A percentile compares a stretch with the other conserved stretches of the same genome.
Evolutionary conservation across 2,888 invertebrate genomes (phyloP).

Genomic region (Agrypnus murinus): DNA sequence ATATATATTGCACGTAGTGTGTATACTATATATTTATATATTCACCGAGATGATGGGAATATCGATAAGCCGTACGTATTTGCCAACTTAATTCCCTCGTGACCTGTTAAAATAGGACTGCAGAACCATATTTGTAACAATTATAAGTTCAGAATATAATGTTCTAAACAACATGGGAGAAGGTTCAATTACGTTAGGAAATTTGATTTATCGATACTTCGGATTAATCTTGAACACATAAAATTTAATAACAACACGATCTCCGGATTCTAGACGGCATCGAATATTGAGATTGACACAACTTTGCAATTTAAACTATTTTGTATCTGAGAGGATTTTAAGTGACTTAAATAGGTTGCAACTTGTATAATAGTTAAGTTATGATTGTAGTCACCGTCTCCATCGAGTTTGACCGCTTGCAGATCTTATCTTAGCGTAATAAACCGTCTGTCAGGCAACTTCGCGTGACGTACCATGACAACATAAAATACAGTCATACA

Average conservation of each 20-base stretch:
- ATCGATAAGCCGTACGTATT: constrained; percentile 59
- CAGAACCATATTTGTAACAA: constrained; percentile 57
- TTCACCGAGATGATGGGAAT: constrained; percentile 54
- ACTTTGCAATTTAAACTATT: background rate
- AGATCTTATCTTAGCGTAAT: constrained; percentile 68
- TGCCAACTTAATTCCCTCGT: constrained; percentile 59
- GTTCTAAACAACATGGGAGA: constrained; percentile 16
- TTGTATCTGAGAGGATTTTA: constrained; percentile 22
- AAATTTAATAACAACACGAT: background rate
- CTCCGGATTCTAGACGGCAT: background rate
- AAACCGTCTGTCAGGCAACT: constrained; percentile 69
- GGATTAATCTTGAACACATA: constrained; percentile 2
- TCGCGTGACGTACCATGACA: constrained; percentile 70
- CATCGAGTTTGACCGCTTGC: constrained; percentile 65
- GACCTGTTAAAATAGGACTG: constrained; percentile 60
- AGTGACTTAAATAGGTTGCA: constrained; percentile 55
- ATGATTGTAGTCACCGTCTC: constrained; percentile 56
- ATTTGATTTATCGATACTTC: constrained; percentile 38
- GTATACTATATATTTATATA: constrained; percentile 11
- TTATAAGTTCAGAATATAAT: constrained; percentile 54
- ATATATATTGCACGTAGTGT: constrained; percentile 49
- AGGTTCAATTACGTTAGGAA: constrained; percentile 29
- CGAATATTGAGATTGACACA: background rate
- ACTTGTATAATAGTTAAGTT: constrained; percentile 61
- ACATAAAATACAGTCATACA: constrained; percentile 69